Percentiles rank a stretch among this genome's conserved stretches.
Conservation (phyloP, 1,140 invertebrate genomes). For the Pseudoatta argentina region DNA sequence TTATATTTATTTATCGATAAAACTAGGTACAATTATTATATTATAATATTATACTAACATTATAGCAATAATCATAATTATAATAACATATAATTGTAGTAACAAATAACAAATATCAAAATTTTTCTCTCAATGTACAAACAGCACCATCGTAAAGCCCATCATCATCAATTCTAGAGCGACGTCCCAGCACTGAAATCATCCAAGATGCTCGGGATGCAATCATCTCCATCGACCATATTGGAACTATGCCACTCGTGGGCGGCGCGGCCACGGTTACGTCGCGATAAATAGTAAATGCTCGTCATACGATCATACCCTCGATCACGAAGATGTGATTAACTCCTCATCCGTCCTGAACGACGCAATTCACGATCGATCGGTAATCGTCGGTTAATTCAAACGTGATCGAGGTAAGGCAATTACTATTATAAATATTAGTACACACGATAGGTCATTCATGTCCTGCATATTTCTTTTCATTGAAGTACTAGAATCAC, state of each 20-base stretch:
- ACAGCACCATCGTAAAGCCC: background rate
- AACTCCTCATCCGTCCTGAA: background rate
- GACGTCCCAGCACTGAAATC: background rate
- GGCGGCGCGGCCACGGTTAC: conserved; percentile 10
- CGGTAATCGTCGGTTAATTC: background rate
- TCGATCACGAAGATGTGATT: conserved; percentile 23
- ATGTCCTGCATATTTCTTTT: no score
- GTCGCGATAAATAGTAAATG: conserved; percentile 34
- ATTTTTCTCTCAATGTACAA: background rate
- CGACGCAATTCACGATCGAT: conserved; percentile 2
- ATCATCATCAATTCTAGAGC: background rate
- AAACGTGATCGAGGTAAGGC: background rate
- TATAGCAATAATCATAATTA: no score
- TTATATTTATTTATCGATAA: no score
- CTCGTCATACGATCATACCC: background rate
- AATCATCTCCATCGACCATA: conserved; percentile 25
- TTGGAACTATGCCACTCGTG: conserved; percentile 45
- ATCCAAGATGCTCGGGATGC: conserved; percentile 22
- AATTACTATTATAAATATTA: background rate
- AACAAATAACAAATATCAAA: no score
- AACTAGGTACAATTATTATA: no score
- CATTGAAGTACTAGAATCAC: no score
- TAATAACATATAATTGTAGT: no score
- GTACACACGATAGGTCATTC: no score
- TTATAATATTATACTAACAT: no score